Evolutionary conservation across 2,888 invertebrate genomes (phyloP).

Genomic region (Leucophora obtusa): DNA sequence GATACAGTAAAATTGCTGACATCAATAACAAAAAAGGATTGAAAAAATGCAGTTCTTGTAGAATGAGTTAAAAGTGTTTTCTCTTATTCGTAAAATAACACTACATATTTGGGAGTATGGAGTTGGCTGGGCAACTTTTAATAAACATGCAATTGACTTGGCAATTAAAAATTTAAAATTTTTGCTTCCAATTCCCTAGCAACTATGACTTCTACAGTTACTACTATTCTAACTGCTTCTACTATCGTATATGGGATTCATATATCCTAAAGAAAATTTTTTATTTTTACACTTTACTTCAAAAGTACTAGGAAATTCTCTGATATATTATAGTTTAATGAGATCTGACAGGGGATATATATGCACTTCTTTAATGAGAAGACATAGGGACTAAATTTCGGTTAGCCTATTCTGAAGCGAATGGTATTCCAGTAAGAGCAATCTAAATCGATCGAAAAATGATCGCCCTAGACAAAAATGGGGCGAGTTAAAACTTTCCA

Average conservation of each 20-base stretch:
- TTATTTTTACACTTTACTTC: background rate
- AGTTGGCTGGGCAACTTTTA: conserved; percentile 13
- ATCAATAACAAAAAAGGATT: background rate
- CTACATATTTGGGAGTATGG: background rate
- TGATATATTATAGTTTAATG: no score
- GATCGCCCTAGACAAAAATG: no score
- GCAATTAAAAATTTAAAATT: conserved; percentile 64
- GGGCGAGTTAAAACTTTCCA: no score
- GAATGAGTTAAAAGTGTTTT: background rate
- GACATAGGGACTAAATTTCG: no score
- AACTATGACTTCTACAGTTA: background rate
- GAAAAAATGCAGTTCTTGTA: background rate
- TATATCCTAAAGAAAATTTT: background rate
- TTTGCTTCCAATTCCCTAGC: background rate
- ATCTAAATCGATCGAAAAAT: no score
- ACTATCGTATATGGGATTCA: background rate
- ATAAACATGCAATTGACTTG: conserved; percentile 59
- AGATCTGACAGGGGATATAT: no score
- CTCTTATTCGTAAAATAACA: background rate
- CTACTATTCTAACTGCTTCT: background rate
- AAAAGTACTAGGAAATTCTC: no score
- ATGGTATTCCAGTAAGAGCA: no score
- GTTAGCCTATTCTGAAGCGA: no score
- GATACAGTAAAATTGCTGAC: conserved; percentile 30
- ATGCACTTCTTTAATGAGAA: no score